phyloP scores from a whole-genome alignment of 2,888 invertebrate species.

The Melanophora roralis region DNA sequence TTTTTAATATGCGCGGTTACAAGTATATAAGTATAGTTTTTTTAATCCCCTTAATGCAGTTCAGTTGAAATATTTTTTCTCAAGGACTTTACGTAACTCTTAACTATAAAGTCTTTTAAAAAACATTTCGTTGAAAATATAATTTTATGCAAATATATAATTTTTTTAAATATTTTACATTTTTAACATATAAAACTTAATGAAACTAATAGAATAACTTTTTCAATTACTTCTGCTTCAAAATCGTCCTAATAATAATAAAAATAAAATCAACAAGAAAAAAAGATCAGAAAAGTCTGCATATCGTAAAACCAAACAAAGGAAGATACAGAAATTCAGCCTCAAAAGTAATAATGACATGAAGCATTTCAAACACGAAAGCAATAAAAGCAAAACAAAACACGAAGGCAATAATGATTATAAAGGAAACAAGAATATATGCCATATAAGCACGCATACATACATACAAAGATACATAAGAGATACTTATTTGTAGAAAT shows the following conservation, averaged over 20 bases:
- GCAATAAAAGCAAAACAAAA: neutral
- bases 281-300: neutral
- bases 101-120: too few relatives aligned
- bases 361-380: neutral
- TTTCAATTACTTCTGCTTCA: slow-evolving; percentile 64
- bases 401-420: neutral
- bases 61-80: too few relatives aligned
- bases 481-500: too few relatives aligned
- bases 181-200: slow-evolving; percentile 57
- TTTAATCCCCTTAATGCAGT: too few relatives aligned
- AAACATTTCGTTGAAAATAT: too few relatives aligned
- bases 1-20: too few relatives aligned
- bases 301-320: neutral
- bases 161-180: slow-evolving; percentile 14
- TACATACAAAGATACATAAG: neutral
- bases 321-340: neutral
- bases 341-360: slow-evolving; percentile 6
- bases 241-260: slow-evolving; percentile 44
- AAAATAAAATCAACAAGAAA: slow-evolving; percentile 31
- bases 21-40: too few relatives aligned
- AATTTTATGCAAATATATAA: too few relatives aligned
- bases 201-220: slow-evolving; percentile 64
- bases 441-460: neutral
- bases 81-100: too few relatives aligned
- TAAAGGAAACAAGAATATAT: neutral